phyloP scores from a whole-genome alignment of 2,888 invertebrate genomes.

The Rhingia campestris region DNA sequence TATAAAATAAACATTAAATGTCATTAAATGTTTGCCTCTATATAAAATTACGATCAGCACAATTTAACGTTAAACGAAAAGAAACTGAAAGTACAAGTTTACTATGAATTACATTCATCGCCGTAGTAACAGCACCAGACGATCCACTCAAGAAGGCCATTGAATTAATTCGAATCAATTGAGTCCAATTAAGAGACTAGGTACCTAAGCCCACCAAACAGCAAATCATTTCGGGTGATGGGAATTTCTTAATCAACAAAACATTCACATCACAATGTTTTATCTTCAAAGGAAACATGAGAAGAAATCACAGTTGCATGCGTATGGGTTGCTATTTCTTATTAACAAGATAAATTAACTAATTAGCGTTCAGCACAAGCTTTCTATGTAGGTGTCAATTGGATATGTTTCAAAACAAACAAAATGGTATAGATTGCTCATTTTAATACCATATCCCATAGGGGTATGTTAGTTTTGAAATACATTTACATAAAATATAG shows the following conservation, averaged over 20 bases:
- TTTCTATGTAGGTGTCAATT: not conserved
- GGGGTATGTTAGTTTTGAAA: too few relatives aligned
- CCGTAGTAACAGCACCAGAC: not conserved
- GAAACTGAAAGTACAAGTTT: constrained; percentile 23
- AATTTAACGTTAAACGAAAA: constrained; percentile 37
- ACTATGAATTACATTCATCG: not conserved
- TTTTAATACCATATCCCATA: not conserved
- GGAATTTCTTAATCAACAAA: constrained; percentile 12
- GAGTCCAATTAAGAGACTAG: constrained; percentile 50
- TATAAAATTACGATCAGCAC: constrained; percentile 8
- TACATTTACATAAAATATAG: too few relatives aligned
- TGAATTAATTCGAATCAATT: constrained; percentile 68
- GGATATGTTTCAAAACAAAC: not conserved
- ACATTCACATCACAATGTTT: constrained; percentile 14
- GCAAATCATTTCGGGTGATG: constrained; percentile 38
- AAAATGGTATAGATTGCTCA: not conserved
- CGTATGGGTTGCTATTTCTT: not conserved
- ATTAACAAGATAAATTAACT: constrained; percentile 13
- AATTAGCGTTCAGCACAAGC: constrained; percentile 10
- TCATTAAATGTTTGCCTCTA: not conserved
- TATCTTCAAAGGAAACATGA: constrained; percentile 4
- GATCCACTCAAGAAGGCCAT: constrained; percentile 35
- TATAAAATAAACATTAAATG: not conserved
- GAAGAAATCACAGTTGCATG: not conserved
- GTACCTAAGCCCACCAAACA: constrained; percentile 25